Evolutionary conservation across 2,888 invertebrate species (phyloP), one percentile per base, ranked within the genome.

Genomic region (Masnerella sp.): DNA sequence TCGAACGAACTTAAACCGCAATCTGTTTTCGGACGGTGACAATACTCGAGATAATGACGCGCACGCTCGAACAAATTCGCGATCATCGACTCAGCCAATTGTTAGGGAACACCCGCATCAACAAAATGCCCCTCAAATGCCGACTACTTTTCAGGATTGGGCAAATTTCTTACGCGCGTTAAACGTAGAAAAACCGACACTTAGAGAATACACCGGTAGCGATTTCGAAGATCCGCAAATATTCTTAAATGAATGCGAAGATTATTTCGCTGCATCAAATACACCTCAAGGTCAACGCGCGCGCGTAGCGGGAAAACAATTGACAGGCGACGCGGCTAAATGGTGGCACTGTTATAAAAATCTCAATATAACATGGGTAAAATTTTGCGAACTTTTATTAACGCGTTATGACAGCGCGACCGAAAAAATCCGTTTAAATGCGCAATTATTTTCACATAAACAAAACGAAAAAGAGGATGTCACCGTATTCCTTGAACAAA

Each of bases 161-260:
- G 11, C 32, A 11, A 49, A 49, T 32, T 49, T 32, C 17, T 11
- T 49, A 11, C 49, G 49, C 30, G 47, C 47, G 5, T 18, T 47
- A 1, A 25, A 47, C 14, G n/a, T 11, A 5, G 47, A 47, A 14
- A 28, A 47, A 43, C 43, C 43, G 1, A 2, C 22, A 12, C 22
- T 43, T 7, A 1, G 2, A 20, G 43, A 43, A 43, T 43, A 11
- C 17, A 7, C 14, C 25, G 28, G 28, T 7, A 15, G 15, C 9
- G 61, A 61, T 18, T 36, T 25, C 17, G 61, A 61, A 28, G 49
- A 61, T 36, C 61, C 61, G 7, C 11, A 28, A 3, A 0, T 3
- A 2, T 59, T 45, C n/a, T 11, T 59, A 1, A 12, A n/a, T 1
- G 58, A 45, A 14, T 42, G 42, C 20, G 42, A 42, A 42, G 20